Percentiles rank a stretch among this genome's conserved stretches.
Evolutionary conservation across 2,888 invertebrate genomes (phyloP).

Genomic region (Torymus texanus): DNA sequence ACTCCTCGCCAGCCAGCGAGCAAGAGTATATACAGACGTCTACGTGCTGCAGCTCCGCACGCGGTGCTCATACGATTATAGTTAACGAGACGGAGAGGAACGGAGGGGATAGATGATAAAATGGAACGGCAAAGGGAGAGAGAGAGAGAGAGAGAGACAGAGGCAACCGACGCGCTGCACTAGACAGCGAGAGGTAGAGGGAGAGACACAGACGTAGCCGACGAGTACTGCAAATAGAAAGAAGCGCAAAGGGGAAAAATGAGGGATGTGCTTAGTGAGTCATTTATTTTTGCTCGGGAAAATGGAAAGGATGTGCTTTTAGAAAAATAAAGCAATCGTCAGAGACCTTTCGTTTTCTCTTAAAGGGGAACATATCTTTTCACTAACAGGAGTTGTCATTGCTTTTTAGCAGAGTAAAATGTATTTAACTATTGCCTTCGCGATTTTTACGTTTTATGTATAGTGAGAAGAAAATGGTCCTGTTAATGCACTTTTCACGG

Average conservation of each 20-base stretch:
- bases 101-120: slow-evolving; percentile 25
- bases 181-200: not conserved
- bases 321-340: not conserved
- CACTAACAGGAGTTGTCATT: too few relatives aligned
- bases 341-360: not conserved
- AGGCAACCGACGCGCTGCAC: not conserved
- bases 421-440: too few relatives aligned
- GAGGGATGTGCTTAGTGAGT: slow-evolving; percentile 1
- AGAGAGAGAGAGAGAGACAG: not conserved
- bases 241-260: slow-evolving; percentile 11
- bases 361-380: too few relatives aligned
- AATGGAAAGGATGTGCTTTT: not conserved
- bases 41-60: slow-evolving; percentile 6
- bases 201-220: slow-evolving; percentile 6
- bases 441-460: too few relatives aligned
- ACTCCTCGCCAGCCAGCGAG: not conserved
- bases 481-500: too few relatives aligned
- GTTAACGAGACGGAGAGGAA: slow-evolving; percentile 40
- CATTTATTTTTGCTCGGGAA: not conserved
- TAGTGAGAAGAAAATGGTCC: too few relatives aligned
- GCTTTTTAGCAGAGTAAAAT: too few relatives aligned
- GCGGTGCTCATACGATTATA: slow-evolving; percentile 33
- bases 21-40: slow-evolving; percentile 26
- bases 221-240: slow-evolving; percentile 14
- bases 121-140: slow-evolving; percentile 13